phyloP scores from a whole-genome alignment of 2,797 vertebrate species.

The Pantherophis alleghaniensis region DNA sequence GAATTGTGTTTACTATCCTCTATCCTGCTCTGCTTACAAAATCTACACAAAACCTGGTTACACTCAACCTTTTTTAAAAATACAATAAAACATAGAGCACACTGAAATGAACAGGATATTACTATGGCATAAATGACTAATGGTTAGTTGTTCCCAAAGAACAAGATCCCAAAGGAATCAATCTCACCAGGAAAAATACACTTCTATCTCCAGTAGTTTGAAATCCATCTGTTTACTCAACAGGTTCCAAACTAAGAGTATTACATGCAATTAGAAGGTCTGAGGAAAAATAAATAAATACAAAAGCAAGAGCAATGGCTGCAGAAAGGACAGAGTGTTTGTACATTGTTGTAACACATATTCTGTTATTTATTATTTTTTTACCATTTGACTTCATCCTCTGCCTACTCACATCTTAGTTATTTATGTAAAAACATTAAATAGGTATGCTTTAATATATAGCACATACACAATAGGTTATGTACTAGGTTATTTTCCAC shows the following conservation, averaged over 20 bases:
- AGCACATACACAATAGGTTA: neutral
- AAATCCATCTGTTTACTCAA: neutral
- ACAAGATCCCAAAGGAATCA: too few species aligned
- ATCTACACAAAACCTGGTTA: neutral
- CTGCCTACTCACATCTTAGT: neutral
- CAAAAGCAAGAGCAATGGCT: neutral
- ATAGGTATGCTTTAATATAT: conserved; percentile 38
- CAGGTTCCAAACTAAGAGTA: neutral
- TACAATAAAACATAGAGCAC: neutral
- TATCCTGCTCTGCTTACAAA: neutral
- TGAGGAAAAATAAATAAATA: neutral
- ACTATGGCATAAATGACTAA: neutral
- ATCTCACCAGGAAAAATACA: neutral
- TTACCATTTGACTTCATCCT: neutral
- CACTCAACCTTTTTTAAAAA: neutral
- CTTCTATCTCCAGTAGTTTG: neutral
- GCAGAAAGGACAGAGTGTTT: neutral
- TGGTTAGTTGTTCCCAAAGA: neutral
- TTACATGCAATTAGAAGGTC: neutral
- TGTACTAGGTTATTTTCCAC: neutral
- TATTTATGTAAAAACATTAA: conserved; percentile 12
- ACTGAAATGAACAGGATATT: neutral
- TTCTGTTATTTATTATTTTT: neutral
- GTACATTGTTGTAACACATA: neutral
- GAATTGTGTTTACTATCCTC: neutral